phyloP scores from a whole-genome alignment of 2,888 invertebrate species.

The Chymomyza fuscimana region DNA sequence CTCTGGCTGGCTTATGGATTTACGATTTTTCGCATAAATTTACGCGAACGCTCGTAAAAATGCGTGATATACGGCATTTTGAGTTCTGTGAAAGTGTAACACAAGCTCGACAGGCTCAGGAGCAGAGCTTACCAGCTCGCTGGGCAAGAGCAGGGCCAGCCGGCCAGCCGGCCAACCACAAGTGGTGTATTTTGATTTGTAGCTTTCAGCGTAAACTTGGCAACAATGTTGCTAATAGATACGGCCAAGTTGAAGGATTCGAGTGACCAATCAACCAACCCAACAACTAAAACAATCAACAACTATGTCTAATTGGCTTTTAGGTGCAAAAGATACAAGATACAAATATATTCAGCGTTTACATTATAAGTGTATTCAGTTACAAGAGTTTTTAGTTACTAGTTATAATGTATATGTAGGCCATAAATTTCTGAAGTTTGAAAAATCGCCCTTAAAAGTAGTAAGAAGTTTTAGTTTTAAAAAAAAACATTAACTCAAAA shows the following conservation, averaged over 20 bases:
- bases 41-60: conserved; percentile 72
- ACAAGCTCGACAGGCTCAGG: conserved; percentile 23
- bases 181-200: conserved; percentile 51
- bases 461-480: too few relatives aligned
- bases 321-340: conserved; percentile 3
- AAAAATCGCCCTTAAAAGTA: too few relatives aligned
- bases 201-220: conserved; percentile 59
- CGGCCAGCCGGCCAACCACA: not conserved
- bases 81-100: conserved; percentile 75
- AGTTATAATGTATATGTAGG: too few relatives aligned
- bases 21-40: conserved; percentile 73
- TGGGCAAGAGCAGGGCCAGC: not conserved
- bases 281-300: conserved; percentile 2
- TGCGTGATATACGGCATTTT: conserved; percentile 71
- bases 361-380: too few relatives aligned
- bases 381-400: too few relatives aligned
- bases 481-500: too few relatives aligned
- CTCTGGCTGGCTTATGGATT: conserved; percentile 39
- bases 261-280: conserved; percentile 21
- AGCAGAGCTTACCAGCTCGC: not conserved
- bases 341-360: conserved; percentile 8
- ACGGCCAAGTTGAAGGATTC: conserved; percentile 42
- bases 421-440: too few relatives aligned
- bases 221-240: conserved; percentile 73
- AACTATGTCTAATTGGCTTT: not conserved